Base-by-base conservation (phyloP, 2,888 invertebrate genomes). In the Yponomeuta plumbellus region DNA sequence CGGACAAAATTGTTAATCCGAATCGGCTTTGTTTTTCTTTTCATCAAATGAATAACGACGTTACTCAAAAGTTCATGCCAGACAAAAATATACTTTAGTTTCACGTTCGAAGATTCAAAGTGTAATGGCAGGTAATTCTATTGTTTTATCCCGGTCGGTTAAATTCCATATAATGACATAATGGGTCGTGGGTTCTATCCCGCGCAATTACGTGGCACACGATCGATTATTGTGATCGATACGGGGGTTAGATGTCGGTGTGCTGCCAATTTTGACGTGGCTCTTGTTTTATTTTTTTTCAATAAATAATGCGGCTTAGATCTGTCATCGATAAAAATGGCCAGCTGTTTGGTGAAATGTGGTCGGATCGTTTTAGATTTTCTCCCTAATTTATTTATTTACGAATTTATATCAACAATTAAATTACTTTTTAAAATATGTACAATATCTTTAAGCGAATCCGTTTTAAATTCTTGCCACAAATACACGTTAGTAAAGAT, bases 161-260 rank as follows among this genome's bases (percentile, higher is more conserved):
- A 67, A 64, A 62, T 59, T 67, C 66, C 39, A 67, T 81, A 88
- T 91, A 91, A 91, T 91, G 88, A 88, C 86, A 87, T 91, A 91
- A 91, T 91, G 89, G 89, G 85, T 84, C 81, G 81, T 80, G 80
- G 85, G 85, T 86, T 84, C 84, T 87, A 85, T 84, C 85, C 88
- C 75, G 81, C 82, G 85, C 90, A 88, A 90, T 91, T 90, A 90
- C 88, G 83, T 78, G 90, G 89, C 90, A 91, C 91, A 91, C 91
- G 91, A 90, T 90, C 90, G 89, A 90, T 90, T 89, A 89, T 87
- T 86, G 85, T 89, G 90, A 90, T 91, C 91, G 88, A 91, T 90
- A 88, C 88, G 81, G 89, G 85, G 90, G 89, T 88, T 88, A 88
- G 89, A 84, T 84, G 80, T 80, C 84, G 88, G 87, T 87, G 85